Evolutionary conservation across 2,113 vertebrate genomes (phyloP), one percentile per base, ranked within the genome.

Genomic region (Chaetodon auriga): DNA sequence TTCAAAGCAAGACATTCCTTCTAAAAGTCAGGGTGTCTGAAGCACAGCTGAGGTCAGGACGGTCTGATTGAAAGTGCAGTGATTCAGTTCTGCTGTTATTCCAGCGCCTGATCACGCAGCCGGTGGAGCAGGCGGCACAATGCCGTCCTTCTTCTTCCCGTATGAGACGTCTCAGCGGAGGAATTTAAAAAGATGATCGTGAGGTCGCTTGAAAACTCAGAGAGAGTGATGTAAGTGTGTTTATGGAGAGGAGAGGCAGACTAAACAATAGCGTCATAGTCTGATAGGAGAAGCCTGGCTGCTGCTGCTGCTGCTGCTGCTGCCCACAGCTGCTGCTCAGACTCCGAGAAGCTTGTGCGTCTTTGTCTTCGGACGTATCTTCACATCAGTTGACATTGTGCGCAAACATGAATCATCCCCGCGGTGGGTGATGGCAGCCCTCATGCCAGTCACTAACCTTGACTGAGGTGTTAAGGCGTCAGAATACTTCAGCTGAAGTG

Each of bases 1-100:
- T 89, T 92, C 88, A 92, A 92, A 93, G 90, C 55, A 18, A 73
- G 54, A 12, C 75, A 88, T 91, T 92, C 88, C 69, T 90, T 86
- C 66, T 49, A 58, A 83, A 87, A 85, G 79, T 90, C 84, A 41
- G 60, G 19, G 82, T 65, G 86, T 88, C 81, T 88, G 87, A 90
- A 89, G 30, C 72, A 80, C 78, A 88, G 77, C 86, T 75, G 84
- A 88, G 88, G 89, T 93, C 88, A 88, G 83, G 83, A 81, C 71
- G 15, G 51, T 84, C 89, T 89, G 86, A 88, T 91, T 82, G 30
- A 82, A 84, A 84, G 46, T 57, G 68, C 41, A 48, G 54, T 75
- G 72, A 82, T 87, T 84, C 78, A 62, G 54, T 89, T 90, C 80
- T 30, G 1, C 78, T 90, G 80, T 90, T 86, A 71, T 82, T 79